Evolutionary conservation across 2,888 invertebrate species (phyloP), one percentile per base, ranked within the genome.

Genomic region (Colletes collaris): DNA sequence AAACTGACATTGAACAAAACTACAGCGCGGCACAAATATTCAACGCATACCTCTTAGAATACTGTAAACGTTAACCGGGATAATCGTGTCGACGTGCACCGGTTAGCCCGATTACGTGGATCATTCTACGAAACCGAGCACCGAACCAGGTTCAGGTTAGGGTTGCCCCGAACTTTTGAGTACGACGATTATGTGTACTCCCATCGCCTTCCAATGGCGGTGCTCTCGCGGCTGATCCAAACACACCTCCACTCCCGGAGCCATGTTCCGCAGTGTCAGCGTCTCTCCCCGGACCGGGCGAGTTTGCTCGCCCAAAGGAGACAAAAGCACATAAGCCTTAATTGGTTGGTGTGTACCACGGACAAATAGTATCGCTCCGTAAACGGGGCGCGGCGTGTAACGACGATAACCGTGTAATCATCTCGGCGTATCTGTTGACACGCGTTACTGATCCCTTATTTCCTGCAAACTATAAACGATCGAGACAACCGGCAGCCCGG

Each of bases 311-410:
- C 46, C 73, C 73, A 52, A 78, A 84, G 77, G 83, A 81, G 83
- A 83, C 81, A 83, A 84, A 84, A 83, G 81, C 83, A 78, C 78
- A 83, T 83, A 84, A 78, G 78, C 81, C 83, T 83, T 83, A 84
- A 84, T 84, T 72, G 81, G 69, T 67, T 73, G 65, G 69, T 83
- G 79, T 80, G 73, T 81, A 73, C 81, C 13, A 52, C 55, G 60
- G 73, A 62, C 81, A 84, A 84, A 83, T 83, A 84, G 76, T 84
- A 81, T 73, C 83, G 64, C 73, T 73, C 62, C 68, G 81, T 73
- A 78, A 81, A 78, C 66, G 71, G 73, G 72, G 73, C 70, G 72
- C 64, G 72, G 63, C 72, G 44, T 46, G 53, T 56, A 52, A 50
- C 70, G 64, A 52, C 68, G 56, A 77, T 74, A 76, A 60, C 62